A percentile compares a stretch with the other conserved stretches of the same genome.
These are phyloP conservation scores for Cyprinodon brontotheroides DNA, from an alignment of 2,113 vertebrate genomes.

Conservation along the genomic window DNA sequence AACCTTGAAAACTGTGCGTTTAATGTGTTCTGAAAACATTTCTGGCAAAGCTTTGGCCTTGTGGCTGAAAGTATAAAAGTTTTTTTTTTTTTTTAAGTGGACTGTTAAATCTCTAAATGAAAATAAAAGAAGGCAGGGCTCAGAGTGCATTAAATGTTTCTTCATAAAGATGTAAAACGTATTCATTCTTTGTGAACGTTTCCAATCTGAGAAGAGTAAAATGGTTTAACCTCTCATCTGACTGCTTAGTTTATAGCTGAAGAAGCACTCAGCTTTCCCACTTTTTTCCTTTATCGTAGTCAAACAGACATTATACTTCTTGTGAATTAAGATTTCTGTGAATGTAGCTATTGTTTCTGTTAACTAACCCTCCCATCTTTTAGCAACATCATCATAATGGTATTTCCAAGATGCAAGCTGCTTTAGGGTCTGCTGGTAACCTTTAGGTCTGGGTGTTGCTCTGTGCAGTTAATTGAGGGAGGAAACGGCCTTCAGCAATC, in stretches of 20 bases:
- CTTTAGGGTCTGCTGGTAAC: no score
- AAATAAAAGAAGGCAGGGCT: background rate
- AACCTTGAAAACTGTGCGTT: background rate
- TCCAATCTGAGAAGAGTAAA: background rate
- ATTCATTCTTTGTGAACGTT: background rate
- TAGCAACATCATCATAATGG: no score
- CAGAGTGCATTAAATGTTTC: background rate
- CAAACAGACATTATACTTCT: no score
- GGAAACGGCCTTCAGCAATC: no score
- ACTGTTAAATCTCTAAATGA: background rate
- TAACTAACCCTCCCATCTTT: no score
- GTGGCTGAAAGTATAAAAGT: background rate
- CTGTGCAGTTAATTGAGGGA: no score
- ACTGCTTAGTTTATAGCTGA: background rate
- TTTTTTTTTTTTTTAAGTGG: background rate
- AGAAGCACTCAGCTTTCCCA: background rate
- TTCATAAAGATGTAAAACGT: background rate
- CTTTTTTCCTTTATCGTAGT: no score
- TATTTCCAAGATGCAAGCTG: no score
- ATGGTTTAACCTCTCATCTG: background rate
- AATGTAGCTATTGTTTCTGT: no score
- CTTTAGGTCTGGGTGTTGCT: no score
- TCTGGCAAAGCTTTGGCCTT: background rate
- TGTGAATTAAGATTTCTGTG: no score
- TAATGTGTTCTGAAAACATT: background rate